Base-by-base conservation (phyloP, 2,888 invertebrate species). In the Hydroisotoma schaefferi region DNA sequence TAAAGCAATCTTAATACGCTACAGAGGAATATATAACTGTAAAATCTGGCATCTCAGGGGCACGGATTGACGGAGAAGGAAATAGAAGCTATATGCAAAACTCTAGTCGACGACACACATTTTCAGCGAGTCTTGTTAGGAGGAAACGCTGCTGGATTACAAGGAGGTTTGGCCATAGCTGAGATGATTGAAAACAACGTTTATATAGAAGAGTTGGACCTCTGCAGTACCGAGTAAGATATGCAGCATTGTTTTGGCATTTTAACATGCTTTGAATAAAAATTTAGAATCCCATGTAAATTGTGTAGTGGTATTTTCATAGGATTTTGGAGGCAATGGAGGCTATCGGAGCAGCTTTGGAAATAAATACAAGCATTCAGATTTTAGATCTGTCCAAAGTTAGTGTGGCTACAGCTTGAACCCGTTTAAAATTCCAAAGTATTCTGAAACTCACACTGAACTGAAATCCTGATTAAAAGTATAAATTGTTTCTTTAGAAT, bases 401-500 rank as follows among this genome's bases (percentile, higher is more conserved):
- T 23, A 2, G 12, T n/a, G n/a, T n/a, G n/a, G n/a, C n/a, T n/a
- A n/a, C n/a, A n/a, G n/a, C n/a, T n/a, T n/a, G n/a, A n/a, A n/a
- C n/a, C n/a, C n/a, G n/a, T n/a, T n/a, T n/a, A n/a, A n/a, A n/a
- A n/a, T n/a, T n/a, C n/a, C n/a, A n/a, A n/a, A 27, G 8, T 23
- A 6, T 28, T 55, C 23, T 28, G 10, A 46, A 15, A 26, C n/a
- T 27, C 27, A 43, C 26, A n/a, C 27, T 20, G 6, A 29, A 52
- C 10, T 20, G n/a, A 22, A 10, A 57, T 40, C 52, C 27, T 43
- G 15, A 6, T 48, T 37, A n/a, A n/a, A 33, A 5, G 23, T 22
- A 18, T 33, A n/a, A n/a, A n/a, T n/a, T n/a, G n/a, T 73, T 81
- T 15, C 78, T 78, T 63, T 74, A 73, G 61, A 81, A 81, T 66